Percentiles rank a stretch among this genome's conserved stretches.
Evolutionary conservation across 2,797 vertebrate genomes (phyloP).

Genomic region (Nasua narica): DNA sequence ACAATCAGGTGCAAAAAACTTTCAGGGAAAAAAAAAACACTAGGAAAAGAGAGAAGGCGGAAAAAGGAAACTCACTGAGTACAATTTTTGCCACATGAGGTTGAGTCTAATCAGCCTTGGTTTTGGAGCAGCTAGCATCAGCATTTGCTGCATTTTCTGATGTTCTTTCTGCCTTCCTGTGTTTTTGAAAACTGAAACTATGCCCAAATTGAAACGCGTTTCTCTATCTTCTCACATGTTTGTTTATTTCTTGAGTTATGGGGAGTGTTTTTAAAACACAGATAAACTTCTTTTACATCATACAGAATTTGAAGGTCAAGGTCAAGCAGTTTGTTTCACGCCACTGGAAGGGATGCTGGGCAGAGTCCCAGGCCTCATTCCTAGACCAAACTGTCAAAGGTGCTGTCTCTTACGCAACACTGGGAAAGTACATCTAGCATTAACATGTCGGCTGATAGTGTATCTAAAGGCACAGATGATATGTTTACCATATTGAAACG

Average conservation of each 20-base stretch:
- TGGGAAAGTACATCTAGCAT: background rate
- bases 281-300: conserved; percentile 31
- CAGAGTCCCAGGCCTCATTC: conserved; percentile 38
- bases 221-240: conserved; percentile 52
- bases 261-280: conserved; percentile 52
- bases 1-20: background rate
- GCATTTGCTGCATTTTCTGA: conserved; percentile 26
- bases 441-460: background rate
- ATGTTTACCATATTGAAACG: conserved; percentile 18
- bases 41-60: background rate
- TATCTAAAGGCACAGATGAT: conserved; percentile 46
- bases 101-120: background rate
- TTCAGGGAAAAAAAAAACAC: background rate
- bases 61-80: background rate
- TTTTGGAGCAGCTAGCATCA: conserved; percentile 16
- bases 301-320: conserved; percentile 24
- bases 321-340: conserved; percentile 3
- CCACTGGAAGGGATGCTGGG: conserved; percentile 39
- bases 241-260: conserved; percentile 43
- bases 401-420: conserved; percentile 36
- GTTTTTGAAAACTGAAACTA: conserved; percentile 52
- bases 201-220: conserved; percentile 49
- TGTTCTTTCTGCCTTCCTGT: conserved; percentile 33
- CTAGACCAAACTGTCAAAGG: conserved; percentile 50
- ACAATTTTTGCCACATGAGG: background rate